Percentiles rank a stretch among this genome's conserved stretches.
These are phyloP conservation scores for Prunella fulvescens DNA, from an alignment of 2,113 vertebrate species.

Conservation along the genomic window DNA sequence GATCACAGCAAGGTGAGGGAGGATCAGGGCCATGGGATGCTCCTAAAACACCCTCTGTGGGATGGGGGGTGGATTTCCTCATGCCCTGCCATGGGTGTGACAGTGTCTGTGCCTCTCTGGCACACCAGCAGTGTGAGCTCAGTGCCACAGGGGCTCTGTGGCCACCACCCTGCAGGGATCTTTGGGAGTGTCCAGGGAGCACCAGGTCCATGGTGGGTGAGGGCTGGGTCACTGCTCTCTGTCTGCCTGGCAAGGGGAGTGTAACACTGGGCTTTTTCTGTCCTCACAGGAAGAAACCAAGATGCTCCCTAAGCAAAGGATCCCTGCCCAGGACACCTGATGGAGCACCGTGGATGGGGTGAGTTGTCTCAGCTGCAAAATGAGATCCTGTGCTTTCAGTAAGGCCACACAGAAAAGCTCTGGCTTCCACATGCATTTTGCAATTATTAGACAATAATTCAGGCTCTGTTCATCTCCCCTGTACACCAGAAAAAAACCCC, in stretches of 20 bases:
- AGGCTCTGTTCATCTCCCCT: background rate
- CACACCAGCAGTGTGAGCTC: background rate
- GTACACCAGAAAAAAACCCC: background rate
- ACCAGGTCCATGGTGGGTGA: background rate
- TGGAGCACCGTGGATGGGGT: background rate
- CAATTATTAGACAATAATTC: background rate
- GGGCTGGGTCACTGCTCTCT: background rate
- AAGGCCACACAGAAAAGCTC: background rate
- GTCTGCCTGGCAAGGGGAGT: background rate
- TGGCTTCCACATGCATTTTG: background rate
- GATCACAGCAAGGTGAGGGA: background rate
- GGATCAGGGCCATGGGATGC: background rate
- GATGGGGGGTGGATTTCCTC: background rate
- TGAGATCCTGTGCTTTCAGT: background rate
- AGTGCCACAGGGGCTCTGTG: background rate
- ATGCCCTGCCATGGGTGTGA: fast-evolving
- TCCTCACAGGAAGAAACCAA: background rate
- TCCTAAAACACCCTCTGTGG: background rate
- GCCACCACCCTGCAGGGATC: background rate
- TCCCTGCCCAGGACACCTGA: background rate
- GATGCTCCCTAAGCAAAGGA: background rate
- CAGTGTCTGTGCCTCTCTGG: background rate
- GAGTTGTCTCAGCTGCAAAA: background rate
- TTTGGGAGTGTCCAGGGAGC: background rate
- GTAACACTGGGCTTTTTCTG: background rate